Evolutionary conservation across 2,113 vertebrate species (phyloP).

Genomic region (Morone chrysops): DNA sequence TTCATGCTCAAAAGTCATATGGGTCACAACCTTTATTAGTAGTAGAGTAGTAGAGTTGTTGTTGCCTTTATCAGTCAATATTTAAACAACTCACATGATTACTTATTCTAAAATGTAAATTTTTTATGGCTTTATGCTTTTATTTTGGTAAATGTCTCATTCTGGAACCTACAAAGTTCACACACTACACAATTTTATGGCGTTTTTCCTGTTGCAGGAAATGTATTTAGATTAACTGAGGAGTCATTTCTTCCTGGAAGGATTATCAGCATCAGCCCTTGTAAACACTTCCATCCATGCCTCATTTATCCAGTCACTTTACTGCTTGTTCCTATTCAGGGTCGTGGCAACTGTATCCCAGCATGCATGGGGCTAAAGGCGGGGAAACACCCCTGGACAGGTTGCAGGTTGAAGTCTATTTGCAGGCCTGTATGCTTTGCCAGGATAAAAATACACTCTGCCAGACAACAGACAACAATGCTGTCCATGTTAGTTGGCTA

Average conservation of each 20-base stretch:
- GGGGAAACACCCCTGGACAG: slow-evolving; percentile 38
- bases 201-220: slow-evolving; percentile 14
- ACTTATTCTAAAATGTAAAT: neutral
- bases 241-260: slow-evolving; percentile 35
- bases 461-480: slow-evolving; percentile 48
- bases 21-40: neutral
- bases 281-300: slow-evolving; percentile 23
- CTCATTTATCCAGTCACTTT: slow-evolving; percentile 15
- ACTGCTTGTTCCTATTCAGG: neutral
- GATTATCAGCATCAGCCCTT: slow-evolving; percentile 2
- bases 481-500: slow-evolving; percentile 35
- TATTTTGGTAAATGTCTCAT: neutral
- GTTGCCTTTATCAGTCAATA: neutral
- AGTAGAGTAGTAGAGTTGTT: neutral
- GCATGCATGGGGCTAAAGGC: slow-evolving; percentile 23
- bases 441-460: slow-evolving; percentile 37
- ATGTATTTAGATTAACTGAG: slow-evolving; percentile 18
- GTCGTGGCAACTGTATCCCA: slow-evolving; percentile 13
- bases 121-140: neutral
- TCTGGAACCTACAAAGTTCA: neutral
- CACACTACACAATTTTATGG: neutral
- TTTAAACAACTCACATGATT: neutral
- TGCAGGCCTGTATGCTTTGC: neutral
- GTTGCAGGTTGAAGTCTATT: slow-evolving; percentile 19
- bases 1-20: neutral